phyloP scores from a whole-genome alignment of 1,140 invertebrate genomes.

The Anoplolepis gracilipes region DNA sequence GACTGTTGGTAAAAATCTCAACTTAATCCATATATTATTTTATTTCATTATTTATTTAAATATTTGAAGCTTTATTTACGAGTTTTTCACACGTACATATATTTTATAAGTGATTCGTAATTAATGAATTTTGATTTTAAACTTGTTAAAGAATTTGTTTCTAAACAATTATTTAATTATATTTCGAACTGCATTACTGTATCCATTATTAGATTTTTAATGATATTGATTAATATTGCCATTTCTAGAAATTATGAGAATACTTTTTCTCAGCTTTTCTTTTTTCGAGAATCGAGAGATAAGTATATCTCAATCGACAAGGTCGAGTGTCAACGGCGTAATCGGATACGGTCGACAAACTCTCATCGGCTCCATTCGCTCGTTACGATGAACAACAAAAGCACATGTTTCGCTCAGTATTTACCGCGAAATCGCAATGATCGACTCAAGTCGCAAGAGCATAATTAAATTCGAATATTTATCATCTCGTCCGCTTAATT shows the following conservation, averaged over 20 bases:
- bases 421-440: conserved; percentile 42
- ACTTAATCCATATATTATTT: too few species aligned
- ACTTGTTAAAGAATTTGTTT: background rate
- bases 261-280: conserved; percentile 12
- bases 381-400: conserved; percentile 43
- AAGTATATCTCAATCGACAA: conserved; percentile 55
- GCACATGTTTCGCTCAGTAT: background rate
- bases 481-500: background rate
- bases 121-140: background rate
- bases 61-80: background rate
- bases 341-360: conserved; percentile 60
- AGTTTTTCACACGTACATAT: background rate
- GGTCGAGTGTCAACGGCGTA: conserved; percentile 56
- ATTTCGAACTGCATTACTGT: background rate
- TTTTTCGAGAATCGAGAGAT: conserved; percentile 25
- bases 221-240: background rate
- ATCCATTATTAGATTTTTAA: background rate
- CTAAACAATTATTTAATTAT: background rate
- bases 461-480: conserved; percentile 65
- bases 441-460: background rate
- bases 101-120: background rate
- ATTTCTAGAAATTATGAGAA: background rate
- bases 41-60: background rate
- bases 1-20: too few species aligned
- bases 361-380: conserved; percentile 52